These are phyloP conservation scores for Mactromeris polynyma DNA, from an alignment of 2,888 invertebrate genomes.

Conservation along the genomic window DNA sequence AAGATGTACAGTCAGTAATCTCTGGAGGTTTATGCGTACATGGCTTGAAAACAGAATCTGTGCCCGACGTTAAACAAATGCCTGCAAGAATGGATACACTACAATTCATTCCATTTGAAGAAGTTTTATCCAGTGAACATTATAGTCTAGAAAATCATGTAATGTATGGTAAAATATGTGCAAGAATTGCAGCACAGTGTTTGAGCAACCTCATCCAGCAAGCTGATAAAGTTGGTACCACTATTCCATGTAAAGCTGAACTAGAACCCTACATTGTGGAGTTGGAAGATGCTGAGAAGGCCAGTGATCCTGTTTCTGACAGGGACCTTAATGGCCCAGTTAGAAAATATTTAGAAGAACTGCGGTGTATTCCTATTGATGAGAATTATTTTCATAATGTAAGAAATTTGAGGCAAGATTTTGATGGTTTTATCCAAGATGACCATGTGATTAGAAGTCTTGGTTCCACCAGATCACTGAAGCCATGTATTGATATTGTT, in stretches of 20 bases:
- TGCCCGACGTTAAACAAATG: no score
- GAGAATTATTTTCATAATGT: constrained; percentile 60
- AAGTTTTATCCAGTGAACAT: not conserved
- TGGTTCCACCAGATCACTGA: constrained; percentile 73
- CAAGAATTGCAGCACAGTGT: constrained; percentile 28
- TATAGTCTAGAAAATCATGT: not conserved
- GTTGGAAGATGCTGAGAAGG: not conserved
- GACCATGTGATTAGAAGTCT: constrained; percentile 72
- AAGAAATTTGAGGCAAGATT: constrained; percentile 59
- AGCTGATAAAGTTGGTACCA: not conserved
- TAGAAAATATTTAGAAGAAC: constrained; percentile 55
- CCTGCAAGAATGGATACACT: not conserved
- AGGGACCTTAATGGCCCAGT: not conserved
- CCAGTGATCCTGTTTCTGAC: not conserved
- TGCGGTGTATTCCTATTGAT: constrained; percentile 52
- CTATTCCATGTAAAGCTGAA: not conserved
- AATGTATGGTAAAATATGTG: constrained; percentile 41
- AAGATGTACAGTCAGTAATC: not conserved
- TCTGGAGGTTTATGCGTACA: not conserved
- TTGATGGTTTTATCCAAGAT: constrained; percentile 64
- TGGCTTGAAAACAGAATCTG: not conserved
- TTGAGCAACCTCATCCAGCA: constrained; percentile 38
- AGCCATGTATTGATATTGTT: constrained; percentile 90
- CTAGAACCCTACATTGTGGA: not conserved
- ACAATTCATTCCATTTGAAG: not conserved